Base-by-base conservation (phyloP, 2,113 vertebrate genomes). In the Ranitomeya imitator region DNA sequence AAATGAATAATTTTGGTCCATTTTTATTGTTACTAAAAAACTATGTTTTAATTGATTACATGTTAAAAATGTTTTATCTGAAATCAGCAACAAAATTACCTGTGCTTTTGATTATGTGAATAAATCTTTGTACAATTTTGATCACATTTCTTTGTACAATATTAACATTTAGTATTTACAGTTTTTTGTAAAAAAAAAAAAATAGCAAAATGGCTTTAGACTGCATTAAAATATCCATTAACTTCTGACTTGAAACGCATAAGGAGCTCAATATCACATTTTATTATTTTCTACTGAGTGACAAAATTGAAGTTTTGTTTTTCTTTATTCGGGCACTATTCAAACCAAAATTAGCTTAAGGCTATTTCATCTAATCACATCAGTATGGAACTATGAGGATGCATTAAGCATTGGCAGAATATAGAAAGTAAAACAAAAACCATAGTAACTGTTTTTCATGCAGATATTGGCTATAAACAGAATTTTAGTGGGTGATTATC, bases 281-380 rank as follows among this genome's bases (percentile, higher is more conserved):
- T 63, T 83, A 83, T 83, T 83, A 18, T 79, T 78, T 79, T 79
- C 57, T 31, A 82, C 26, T 83, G 21, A 65, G 60, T 83, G 19
- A 65, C 45, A 83, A 83, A 65, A 83, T 51, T 67, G 18, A 83
- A 61, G 37, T 67, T n/a, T 51, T n/a, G 37, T 51, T 45, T 83
- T 65, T 83, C 81, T 83, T 83, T 83, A 63, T 83, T 83, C 67
- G 59, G 16, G 45, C 15, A 10, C 1, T 52, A 45, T 67, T 18
- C 59, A 51, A 83, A 83, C 45, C 45, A 83, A 83, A 63, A 65
- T 83, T 83, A 52, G 31, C n/a, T 67, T 65, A 52, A 67, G 81
- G 81, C 60, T 52, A 9, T 83, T 83, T 83, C 81, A 21, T 83
- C 18, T 83, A 21, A 67, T 21, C 37, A 65, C 19, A 52, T 83